Percentiles rank a stretch among this genome's conserved stretches.
Conservation (phyloP, 2,888 invertebrate species). For the Prenolepis imparis region DNA sequence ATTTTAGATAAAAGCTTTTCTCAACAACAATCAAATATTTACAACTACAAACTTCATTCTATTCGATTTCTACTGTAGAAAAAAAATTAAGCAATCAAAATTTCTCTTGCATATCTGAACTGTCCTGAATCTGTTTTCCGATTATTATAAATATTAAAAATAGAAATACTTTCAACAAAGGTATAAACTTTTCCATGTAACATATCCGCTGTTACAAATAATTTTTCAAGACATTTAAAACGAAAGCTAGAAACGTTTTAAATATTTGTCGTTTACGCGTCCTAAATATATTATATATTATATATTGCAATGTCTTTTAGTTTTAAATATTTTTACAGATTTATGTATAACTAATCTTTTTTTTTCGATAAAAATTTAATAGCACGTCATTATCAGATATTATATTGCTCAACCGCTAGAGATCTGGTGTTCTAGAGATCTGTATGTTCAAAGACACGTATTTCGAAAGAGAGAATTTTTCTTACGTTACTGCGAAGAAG, state of each 20-base stretch:
- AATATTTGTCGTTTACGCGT: background rate
- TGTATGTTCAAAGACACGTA: background rate
- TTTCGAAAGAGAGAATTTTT: background rate
- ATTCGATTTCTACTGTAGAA: no score
- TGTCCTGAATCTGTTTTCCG: background rate
- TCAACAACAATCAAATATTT: background rate
- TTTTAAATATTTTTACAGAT: background rate
- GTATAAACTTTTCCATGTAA: background rate
- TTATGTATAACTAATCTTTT: background rate
- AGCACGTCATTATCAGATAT: background rate
- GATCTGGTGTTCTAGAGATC: background rate
- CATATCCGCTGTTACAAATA: background rate
- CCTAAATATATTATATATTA: no score
- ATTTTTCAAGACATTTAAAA: background rate
- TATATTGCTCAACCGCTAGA: background rate
- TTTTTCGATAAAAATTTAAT: background rate
- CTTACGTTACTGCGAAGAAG: slow-evolving; percentile 18
- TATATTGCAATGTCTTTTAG: background rate
- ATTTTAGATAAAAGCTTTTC: background rate
- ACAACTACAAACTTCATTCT: background rate
- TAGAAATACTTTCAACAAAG: background rate
- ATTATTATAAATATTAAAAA: slow-evolving; percentile 2
- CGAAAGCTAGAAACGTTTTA: background rate
- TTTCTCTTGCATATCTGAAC: background rate
- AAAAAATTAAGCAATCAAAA: background rate